A percentile compares a stretch with the other conserved stretches of the same genome.
These are phyloP conservation scores for Stenotaenia linearis DNA, from an alignment of 2,888 invertebrate species.

Conservation along the genomic window DNA sequence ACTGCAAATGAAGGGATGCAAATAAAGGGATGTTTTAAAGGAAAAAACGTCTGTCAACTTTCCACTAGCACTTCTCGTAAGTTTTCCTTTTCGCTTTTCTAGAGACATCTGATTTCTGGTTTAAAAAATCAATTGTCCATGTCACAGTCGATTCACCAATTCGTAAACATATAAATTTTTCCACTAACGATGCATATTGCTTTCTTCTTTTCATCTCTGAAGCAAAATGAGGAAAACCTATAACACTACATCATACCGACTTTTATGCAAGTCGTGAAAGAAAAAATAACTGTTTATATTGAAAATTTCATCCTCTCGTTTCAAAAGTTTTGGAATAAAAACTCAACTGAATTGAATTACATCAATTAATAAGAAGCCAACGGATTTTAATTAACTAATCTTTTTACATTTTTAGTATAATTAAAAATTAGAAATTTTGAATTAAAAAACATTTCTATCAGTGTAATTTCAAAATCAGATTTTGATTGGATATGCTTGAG, in stretches of 20 bases:
- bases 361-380: too few species aligned
- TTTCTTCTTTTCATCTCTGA: not conserved
- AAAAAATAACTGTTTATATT: not conserved
- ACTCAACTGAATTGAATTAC: too few species aligned
- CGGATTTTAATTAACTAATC: too few species aligned
- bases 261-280: not conserved
- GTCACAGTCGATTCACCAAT: constrained; percentile 16
- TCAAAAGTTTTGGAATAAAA: too few species aligned
- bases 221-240: constrained; percentile 13
- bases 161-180: constrained; percentile 26
- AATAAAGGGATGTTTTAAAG: not conserved
- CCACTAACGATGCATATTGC: constrained; percentile 26
- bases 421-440: too few species aligned
- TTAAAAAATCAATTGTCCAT: constrained; percentile 17
- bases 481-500: too few species aligned
- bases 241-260: not conserved
- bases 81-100: constrained; percentile 2
- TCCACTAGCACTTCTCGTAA: not conserved
- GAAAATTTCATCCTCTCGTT: not conserved
- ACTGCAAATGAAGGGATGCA: too few species aligned
- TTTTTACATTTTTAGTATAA: too few species aligned
- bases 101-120: not conserved
- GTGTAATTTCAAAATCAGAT: too few species aligned
- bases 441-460: too few species aligned
- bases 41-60: not conserved